phyloP scores from a whole-genome alignment of 2,113 vertebrate genomes.

The Phaethornis superciliosus region DNA sequence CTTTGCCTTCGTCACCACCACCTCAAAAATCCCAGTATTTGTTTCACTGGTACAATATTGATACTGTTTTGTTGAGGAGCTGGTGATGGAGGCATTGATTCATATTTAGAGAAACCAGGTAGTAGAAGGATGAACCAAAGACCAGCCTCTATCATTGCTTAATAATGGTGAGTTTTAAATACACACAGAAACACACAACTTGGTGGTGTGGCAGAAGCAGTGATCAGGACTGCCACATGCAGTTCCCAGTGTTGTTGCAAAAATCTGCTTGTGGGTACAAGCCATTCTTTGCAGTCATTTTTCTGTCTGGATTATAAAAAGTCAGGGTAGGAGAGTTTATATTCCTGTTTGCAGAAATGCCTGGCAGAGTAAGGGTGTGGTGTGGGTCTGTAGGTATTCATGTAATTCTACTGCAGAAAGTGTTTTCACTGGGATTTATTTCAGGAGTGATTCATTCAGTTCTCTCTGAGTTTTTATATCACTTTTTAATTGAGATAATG shows the following conservation, averaged over 20 bases:
- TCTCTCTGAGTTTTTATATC: not conserved
- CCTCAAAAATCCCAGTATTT: not conserved
- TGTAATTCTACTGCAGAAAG: accelerated
- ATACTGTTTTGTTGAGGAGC: not conserved
- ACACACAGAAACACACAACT: not conserved
- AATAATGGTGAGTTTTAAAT: not conserved
- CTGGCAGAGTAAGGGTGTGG: not conserved
- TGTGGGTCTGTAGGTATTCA: not conserved
- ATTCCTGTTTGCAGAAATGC: not conserved
- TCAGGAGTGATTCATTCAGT: not conserved
- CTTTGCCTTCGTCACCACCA: not conserved
- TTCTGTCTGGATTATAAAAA: not conserved
- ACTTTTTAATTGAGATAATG: not conserved
- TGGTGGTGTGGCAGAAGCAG: not conserved
- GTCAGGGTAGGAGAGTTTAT: not conserved
- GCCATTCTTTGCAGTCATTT: not conserved
- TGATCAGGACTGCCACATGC: not conserved
- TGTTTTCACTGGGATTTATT: not conserved
- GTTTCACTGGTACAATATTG: not conserved
- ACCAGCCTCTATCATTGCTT: not conserved
- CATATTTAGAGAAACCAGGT: not conserved
- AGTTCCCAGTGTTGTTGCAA: not conserved
- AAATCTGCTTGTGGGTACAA: not conserved
- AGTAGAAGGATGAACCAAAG: not conserved
- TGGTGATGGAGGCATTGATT: not conserved